Evolutionary conservation across 2,113 vertebrate genomes (phyloP).

Genomic region (Tychaedon coryphoeus): DNA sequence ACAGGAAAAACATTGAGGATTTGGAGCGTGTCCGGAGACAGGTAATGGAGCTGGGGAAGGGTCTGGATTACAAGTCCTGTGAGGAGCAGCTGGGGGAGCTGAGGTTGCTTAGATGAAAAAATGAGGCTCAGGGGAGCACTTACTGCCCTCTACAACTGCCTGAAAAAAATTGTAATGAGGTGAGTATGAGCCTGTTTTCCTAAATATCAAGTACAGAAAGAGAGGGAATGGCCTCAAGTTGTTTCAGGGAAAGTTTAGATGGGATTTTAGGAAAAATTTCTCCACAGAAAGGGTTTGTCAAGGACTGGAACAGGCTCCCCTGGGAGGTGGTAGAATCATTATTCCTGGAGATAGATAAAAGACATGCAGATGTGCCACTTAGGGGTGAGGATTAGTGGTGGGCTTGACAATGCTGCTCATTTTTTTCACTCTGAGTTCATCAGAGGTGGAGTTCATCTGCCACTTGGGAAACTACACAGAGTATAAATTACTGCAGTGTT

Average conservation of each 20-base stretch:
- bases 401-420: not conserved
- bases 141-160: not conserved
- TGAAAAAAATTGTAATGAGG: not conserved
- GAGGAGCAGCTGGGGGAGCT: not conserved
- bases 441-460: not conserved
- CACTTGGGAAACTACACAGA: not conserved
- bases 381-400: not conserved
- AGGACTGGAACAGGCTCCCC: not conserved
- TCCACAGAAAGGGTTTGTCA: not conserved
- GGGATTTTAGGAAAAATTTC: not conserved
- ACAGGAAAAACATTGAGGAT: not conserved
- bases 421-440: not conserved
- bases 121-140: not conserved
- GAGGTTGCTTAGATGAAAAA: not conserved
- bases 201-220: not conserved
- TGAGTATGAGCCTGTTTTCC: rapidly evolving
- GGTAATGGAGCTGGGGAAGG: not conserved
- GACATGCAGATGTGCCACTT: not conserved
- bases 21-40: not conserved
- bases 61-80: not conserved
- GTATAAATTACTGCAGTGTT: not conserved
- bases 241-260: not conserved
- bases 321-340: not conserved
- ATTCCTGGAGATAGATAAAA: not conserved
- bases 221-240: not conserved